Conservation (phyloP, 1,140 invertebrate species). For the Lucilia sericata region DNA sequence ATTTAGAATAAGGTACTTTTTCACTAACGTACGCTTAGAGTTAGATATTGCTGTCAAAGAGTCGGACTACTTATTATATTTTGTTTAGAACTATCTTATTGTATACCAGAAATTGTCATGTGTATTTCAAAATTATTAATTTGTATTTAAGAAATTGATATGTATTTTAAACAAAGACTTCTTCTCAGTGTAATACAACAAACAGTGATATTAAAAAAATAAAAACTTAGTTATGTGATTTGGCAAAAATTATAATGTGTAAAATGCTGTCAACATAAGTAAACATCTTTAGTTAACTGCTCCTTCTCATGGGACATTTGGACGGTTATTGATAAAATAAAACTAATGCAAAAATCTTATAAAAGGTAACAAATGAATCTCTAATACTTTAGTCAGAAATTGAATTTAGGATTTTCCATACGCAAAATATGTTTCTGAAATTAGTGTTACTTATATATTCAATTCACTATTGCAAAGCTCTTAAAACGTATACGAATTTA, state of each 20-base stretch:
- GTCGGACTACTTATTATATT: no score
- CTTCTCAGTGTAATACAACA: not conserved
- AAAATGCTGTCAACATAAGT: not conserved
- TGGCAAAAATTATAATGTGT: not conserved
- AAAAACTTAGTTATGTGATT: not conserved
- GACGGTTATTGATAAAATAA: not conserved
- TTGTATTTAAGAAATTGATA: not conserved
- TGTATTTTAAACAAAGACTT: not conserved
- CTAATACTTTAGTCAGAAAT: not conserved
- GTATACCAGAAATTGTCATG: no score
- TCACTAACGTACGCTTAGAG: no score
- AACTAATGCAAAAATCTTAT: not conserved
- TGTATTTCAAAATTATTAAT: no score
- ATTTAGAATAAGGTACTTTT: no score
- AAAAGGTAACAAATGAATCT: not conserved
- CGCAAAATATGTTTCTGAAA: not conserved
- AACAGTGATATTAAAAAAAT: slow-evolving; percentile 1
- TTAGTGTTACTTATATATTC: not conserved
- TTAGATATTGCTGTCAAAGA: no score
- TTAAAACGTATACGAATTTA: not conserved
- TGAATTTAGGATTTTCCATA: not conserved
- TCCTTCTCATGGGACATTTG: not conserved
- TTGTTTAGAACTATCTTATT: no score
- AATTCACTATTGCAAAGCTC: not conserved
- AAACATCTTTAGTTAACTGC: not conserved